A percentile compares a stretch with the other conserved stretches of the same genome.
Conservation (phyloP, 1,140 invertebrate species). For the Meloidogyne hapla region DNA sequence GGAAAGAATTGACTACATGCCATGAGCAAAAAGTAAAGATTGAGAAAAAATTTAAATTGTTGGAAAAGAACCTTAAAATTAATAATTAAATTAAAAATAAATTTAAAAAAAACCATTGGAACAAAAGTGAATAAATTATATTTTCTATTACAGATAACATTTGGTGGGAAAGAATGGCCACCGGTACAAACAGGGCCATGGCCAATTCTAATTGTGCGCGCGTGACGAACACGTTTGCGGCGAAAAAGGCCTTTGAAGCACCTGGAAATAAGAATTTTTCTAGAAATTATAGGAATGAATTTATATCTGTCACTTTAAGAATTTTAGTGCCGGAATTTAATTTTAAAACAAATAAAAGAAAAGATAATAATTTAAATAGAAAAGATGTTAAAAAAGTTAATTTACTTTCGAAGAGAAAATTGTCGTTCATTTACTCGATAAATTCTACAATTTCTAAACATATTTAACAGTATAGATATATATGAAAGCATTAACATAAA, state of each 20-base stretch:
- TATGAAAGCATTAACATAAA: neutral
- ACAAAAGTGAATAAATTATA: slow-evolving; percentile 97
- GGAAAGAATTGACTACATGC: slow-evolving; percentile 95
- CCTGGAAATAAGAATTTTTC: slow-evolving; percentile 33
- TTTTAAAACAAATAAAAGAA: slow-evolving; percentile 17
- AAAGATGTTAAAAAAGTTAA: slow-evolving; percentile 20
- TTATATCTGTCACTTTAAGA: neutral
- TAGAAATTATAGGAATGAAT: neutral
- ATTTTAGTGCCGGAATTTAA: neutral
- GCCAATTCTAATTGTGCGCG: slow-evolving; percentile 68
- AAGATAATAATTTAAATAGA: neutral
- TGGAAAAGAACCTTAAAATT: slow-evolving; percentile 80
- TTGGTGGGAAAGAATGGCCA: slow-evolving; percentile 78
- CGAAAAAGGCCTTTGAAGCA: slow-evolving; percentile 54
- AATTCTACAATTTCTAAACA: slow-evolving; percentile 28
- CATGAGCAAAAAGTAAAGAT: slow-evolving; percentile 97
- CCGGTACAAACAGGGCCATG: slow-evolving; percentile 62
- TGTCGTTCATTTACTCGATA: slow-evolving; percentile 33
- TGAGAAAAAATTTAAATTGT: slow-evolving; percentile 98
- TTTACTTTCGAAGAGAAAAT: slow-evolving; percentile 31
- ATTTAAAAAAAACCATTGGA: slow-evolving; percentile 75
- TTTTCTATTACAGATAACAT: slow-evolving; percentile 97
- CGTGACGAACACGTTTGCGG: slow-evolving; percentile 57
- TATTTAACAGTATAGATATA: neutral
- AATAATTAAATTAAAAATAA: neutral